phyloP scores from a whole-genome alignment of 2,797 vertebrate genomes.

The Acanthiza pusilla region DNA sequence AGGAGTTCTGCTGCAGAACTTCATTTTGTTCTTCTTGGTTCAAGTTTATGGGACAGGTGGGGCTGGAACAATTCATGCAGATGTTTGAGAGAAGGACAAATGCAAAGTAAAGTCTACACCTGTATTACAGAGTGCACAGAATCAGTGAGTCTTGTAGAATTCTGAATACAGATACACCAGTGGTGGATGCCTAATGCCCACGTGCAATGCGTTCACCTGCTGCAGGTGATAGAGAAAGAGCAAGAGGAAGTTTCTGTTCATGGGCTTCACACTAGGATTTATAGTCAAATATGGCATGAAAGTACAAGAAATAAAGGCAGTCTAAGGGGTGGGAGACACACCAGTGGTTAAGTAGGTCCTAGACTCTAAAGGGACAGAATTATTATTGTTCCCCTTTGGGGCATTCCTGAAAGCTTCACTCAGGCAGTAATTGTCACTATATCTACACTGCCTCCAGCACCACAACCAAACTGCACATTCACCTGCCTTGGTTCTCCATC shows the following conservation, averaged over 20 bases:
- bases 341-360: not conserved
- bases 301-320: not conserved
- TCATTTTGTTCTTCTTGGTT: not conserved
- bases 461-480: fast-evolving
- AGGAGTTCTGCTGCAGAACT: not conserved
- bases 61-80: not conserved
- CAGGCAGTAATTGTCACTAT: not conserved
- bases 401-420: not conserved
- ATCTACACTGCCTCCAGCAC: not conserved
- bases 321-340: not conserved
- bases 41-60: not conserved
- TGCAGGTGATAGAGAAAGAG: not conserved
- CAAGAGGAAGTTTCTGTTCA: not conserved
- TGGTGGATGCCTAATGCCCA: not conserved
- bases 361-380: not conserved
- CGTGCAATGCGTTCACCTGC: not conserved
- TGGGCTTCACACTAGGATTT: not conserved
- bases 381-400: not conserved
- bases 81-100: not conserved
- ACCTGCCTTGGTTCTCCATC: not conserved
- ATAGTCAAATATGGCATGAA: not conserved
- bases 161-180: not conserved
- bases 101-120: not conserved
- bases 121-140: not conserved
- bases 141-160: not conserved